phyloP scores from a whole-genome alignment of 1,140 invertebrate genomes.

The Orchesella cincta region DNA sequence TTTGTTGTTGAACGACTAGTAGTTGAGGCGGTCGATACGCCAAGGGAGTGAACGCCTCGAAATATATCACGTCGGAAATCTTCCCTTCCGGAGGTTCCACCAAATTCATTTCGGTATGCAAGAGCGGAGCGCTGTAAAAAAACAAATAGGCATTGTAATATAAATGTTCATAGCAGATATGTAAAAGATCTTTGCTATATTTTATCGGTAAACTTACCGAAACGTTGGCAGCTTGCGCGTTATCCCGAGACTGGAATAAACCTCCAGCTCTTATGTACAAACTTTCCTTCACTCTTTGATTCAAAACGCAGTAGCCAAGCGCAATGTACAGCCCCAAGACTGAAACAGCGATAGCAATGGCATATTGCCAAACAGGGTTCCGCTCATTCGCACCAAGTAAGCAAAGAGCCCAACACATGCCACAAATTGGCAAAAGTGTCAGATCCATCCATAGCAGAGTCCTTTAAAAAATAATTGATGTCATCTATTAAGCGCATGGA shows the following conservation, averaged over 20 bases:
- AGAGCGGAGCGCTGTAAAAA: constrained; percentile 72
- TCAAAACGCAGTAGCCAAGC: constrained; percentile 80
- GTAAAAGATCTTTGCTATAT: too few species aligned
- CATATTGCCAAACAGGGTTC: constrained; percentile 69
- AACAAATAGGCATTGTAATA: constrained; percentile 21
- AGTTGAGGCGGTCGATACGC: constrained; percentile 92
- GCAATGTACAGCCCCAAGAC: constrained; percentile 75
- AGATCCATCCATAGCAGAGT: constrained; percentile 82
- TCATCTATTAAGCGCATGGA: constrained; percentile 26
- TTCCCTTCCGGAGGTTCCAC: constrained; percentile 42
- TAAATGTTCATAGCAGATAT: constrained; percentile 1
- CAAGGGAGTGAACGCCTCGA: constrained; percentile 73
- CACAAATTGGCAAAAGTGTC: constrained; percentile 73
- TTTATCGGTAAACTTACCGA: constrained; percentile 58
- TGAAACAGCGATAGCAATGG: constrained; percentile 70
- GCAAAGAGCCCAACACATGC: constrained; percentile 75
- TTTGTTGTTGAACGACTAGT: constrained; percentile 92
- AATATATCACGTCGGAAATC: constrained; percentile 58
- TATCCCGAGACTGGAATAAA: constrained; percentile 56
- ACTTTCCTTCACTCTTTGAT: constrained; percentile 72
- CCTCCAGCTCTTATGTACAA: constrained; percentile 53
- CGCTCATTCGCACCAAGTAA: constrained; percentile 78
- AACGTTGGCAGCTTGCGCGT: constrained; percentile 57
- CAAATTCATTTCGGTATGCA: constrained; percentile 71
- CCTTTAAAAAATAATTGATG: constrained; percentile 59